Percentiles rank a stretch among this genome's conserved stretches.
Conservation (phyloP, 2,888 invertebrate species). For the Gymnocheta viridis region DNA sequence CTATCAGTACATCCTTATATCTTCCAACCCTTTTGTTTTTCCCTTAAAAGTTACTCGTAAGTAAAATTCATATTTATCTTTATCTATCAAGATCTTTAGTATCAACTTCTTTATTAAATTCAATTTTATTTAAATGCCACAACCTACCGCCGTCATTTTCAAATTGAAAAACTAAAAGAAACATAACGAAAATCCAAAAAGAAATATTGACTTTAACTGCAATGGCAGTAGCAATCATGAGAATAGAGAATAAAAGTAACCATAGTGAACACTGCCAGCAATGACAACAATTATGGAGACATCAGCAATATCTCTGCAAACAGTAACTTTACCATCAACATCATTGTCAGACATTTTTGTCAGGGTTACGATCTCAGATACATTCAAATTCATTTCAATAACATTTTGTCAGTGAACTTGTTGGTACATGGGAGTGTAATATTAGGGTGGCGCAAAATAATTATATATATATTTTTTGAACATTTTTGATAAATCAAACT, state of each 20-base stretch:
- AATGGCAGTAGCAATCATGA: constrained; percentile 29
- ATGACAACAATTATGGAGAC: constrained; percentile 46
- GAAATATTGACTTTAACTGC: constrained; percentile 29
- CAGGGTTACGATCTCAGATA: constrained; percentile 54
- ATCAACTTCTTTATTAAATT: constrained; percentile 23
- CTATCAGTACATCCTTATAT: neutral
- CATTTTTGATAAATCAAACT: too few relatives aligned
- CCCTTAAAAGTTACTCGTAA: neutral
- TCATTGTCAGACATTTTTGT: constrained; percentile 54
- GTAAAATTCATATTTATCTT: constrained; percentile 10
- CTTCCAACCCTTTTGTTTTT: neutral
- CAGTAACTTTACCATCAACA: constrained; percentile 47
- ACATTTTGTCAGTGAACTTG: constrained; percentile 33
- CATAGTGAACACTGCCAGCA: constrained; percentile 37
- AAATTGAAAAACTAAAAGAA: neutral
- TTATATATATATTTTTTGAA: too few relatives aligned
- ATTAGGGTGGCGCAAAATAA: constrained; percentile 12
- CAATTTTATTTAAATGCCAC: constrained; percentile 35
- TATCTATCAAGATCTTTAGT: neutral
- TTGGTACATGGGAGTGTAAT: neutral
- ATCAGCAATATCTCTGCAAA: constrained; percentile 52
- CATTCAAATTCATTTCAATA: constrained; percentile 61
- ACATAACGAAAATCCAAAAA: constrained; percentile 22
- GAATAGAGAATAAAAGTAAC: constrained; percentile 26
- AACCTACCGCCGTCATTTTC: constrained; percentile 20